Evolutionary conservation across 2,888 invertebrate species (phyloP).

Genomic region (Argyresthia goedartella): DNA sequence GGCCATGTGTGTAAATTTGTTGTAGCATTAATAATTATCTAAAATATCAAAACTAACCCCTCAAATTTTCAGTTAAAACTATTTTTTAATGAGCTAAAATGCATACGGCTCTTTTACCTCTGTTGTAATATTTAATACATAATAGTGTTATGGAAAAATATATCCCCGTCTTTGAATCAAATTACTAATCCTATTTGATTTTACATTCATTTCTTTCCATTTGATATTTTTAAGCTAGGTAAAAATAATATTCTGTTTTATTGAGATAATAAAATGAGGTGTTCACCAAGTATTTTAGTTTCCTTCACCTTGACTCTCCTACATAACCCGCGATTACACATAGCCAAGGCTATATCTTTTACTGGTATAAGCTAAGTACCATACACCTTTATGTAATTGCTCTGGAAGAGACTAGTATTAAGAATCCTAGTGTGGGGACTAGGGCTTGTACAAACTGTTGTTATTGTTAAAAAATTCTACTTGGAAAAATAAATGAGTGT

Average conservation of each 20-base stretch:
- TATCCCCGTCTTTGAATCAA: slow-evolving; percentile 24
- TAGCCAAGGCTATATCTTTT: no score
- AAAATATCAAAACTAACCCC: slow-evolving; percentile 55
- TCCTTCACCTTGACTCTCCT: slow-evolving; percentile 36
- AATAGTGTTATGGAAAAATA: slow-evolving; percentile 18
- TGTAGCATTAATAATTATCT: slow-evolving; percentile 55
- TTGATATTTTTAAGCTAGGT: slow-evolving; percentile 55
- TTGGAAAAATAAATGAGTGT: no score
- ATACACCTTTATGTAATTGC: no score
- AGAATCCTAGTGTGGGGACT: no score
- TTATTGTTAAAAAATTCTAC: no score
- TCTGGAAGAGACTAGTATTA: no score
- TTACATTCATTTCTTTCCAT: slow-evolving; percentile 35
- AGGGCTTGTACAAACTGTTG: no score
- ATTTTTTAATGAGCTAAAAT: slow-evolving; percentile 53
- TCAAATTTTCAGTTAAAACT: slow-evolving; percentile 51
- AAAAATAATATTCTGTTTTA: slow-evolving; percentile 66
- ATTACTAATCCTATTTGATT: slow-evolving; percentile 44
- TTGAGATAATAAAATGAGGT: slow-evolving; percentile 58
- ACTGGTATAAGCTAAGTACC: no score
- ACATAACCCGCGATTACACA: slow-evolving; percentile 8
- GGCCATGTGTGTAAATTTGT: slow-evolving; percentile 51
- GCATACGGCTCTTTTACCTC: slow-evolving; percentile 28
- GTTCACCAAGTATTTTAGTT: slow-evolving; percentile 52
- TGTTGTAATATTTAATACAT: slow-evolving; percentile 25